phyloP scores from a whole-genome alignment of 2,888 invertebrate species.

The Pegoplata infirma region DNA sequence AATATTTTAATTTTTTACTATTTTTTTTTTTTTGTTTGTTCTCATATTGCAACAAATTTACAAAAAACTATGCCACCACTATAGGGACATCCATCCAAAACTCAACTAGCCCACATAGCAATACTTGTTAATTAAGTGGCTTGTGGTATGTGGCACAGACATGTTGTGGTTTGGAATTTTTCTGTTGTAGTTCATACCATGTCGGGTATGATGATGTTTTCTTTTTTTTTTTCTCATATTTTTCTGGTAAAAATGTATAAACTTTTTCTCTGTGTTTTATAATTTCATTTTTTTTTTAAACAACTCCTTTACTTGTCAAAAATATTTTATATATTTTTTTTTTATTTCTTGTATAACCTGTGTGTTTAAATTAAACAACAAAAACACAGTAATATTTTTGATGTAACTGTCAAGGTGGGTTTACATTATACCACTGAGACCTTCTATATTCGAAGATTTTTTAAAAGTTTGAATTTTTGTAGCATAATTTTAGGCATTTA shows the following conservation, averaged over 20 bases:
- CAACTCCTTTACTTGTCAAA: constrained; percentile 34
- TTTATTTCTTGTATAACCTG: neutral
- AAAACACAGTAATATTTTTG: neutral
- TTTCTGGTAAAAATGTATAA: constrained; percentile 29
- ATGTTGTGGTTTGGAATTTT: constrained; percentile 50
- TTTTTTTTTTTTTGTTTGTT: neutral
- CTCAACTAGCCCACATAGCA: constrained; percentile 54
- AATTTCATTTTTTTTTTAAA: neutral
- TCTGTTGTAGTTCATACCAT: constrained; percentile 45
- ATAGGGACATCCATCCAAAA: constrained; percentile 51
- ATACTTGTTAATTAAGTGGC: constrained; percentile 63
- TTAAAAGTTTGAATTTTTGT: too few relatives aligned
- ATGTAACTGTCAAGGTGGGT: too few relatives aligned
- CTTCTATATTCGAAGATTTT: too few relatives aligned
- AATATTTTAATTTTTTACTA: too few relatives aligned
- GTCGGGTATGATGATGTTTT: neutral
- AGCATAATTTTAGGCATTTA: too few relatives aligned
- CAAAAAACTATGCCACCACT: constrained; percentile 36
- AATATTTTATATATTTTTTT: constrained; percentile 8
- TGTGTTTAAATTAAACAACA: neutral
- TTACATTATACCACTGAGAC: too few relatives aligned
- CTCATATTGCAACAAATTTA: neutral
- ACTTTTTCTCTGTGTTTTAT: constrained; percentile 14
- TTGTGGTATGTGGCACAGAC: constrained; percentile 61
- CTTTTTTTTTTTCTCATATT: constrained; percentile 36